Base-by-base conservation (phyloP, 2,797 vertebrate species). In the Acanthurus lineatus region DNA sequence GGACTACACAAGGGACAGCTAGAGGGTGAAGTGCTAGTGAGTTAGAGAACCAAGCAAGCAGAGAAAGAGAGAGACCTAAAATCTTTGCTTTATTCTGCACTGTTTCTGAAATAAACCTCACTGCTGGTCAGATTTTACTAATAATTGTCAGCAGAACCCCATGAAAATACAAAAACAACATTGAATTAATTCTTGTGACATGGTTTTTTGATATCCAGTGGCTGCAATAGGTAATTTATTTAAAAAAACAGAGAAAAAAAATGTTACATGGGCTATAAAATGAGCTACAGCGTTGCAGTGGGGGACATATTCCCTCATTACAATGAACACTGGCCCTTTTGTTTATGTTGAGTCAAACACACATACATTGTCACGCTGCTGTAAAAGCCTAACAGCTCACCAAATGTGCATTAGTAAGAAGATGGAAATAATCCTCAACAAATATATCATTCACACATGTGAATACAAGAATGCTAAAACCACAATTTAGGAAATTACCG, bases 321-420 rank as follows among this genome's bases (percentile, higher is more conserved):
- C 1, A 2, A 58, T 35, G 44, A 86, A 45, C 56, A 53, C 0
- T 14, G 38, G 70, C 14, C 14, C 47, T 42, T 73, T 28, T 64
- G 59, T 65, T 65, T 63, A 63, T 48, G 66, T 42, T 59, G 12
- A 76, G 53, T 73, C 67, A 63, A 7, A 72, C 56, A 61, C 51
- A 73, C 15, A 66, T 35, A 47, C 32, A 19, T 9, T 1, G 15
- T 14, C 54, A 38, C 40, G 16, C 51, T 52, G 69, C 28, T 54
- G 58, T 42, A n/a, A 68, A 63, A 3, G 22, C 61, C 73, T 51
- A 66, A 32, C n/a, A 63, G 60, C 7, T 12, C 58, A 19, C 20
- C 28, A 38, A 54, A 67, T 68, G 69, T 51, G 69, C 15, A 49
- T 58, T 56, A 69, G 45, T 69, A 63, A 73, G 78, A 56, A 51